Evolutionary conservation across 2,797 vertebrate genomes (phyloP).

Genomic region (Lindbergichthys nudifrons): DNA sequence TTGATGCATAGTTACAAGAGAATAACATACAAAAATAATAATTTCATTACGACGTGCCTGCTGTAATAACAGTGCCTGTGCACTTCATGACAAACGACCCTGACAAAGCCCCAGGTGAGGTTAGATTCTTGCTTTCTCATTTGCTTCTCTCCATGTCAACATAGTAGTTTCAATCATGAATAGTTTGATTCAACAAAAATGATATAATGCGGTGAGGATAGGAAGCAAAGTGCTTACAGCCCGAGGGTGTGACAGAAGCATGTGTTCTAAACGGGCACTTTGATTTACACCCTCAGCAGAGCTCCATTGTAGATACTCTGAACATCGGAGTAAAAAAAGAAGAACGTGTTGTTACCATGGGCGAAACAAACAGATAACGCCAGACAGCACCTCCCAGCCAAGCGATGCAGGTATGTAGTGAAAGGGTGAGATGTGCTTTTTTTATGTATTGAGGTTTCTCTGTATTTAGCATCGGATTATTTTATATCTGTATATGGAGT

Average conservation of each 20-base stretch:
- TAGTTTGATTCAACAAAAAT: conserved; percentile 33
- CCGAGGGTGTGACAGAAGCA: conserved; percentile 21
- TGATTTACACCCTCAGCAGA: conserved; percentile 40
- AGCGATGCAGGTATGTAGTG: conserved; percentile 1
- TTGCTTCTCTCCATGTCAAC: conserved; percentile 55
- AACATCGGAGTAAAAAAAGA: conserved; percentile 8
- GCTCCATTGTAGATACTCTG: conserved; percentile 15
- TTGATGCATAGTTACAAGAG: conserved; percentile 78
- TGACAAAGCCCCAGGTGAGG: conserved; percentile 40
- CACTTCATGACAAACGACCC: conserved; percentile 33
- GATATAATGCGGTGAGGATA: conserved; percentile 20
- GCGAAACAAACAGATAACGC: conserved; percentile 41
- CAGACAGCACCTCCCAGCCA: background rate
- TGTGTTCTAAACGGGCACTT: conserved; percentile 3
- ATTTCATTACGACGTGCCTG: conserved; percentile 65
- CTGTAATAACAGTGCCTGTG: conserved; percentile 64
- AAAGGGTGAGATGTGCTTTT: background rate
- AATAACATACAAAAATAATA: conserved; percentile 83
- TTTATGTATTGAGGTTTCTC: background rate
- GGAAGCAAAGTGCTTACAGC: conserved; percentile 25
- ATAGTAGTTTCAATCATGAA: conserved; percentile 40
- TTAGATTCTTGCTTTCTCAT: conserved; percentile 43
- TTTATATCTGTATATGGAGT: background rate
- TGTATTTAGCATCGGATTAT: background rate
- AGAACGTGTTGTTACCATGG: conserved; percentile 31